A percentile compares a stretch with the other conserved stretches of the same genome.
Evolutionary conservation across 2,888 invertebrate species (phyloP).

Genomic region (Melitaea athalia): DNA sequence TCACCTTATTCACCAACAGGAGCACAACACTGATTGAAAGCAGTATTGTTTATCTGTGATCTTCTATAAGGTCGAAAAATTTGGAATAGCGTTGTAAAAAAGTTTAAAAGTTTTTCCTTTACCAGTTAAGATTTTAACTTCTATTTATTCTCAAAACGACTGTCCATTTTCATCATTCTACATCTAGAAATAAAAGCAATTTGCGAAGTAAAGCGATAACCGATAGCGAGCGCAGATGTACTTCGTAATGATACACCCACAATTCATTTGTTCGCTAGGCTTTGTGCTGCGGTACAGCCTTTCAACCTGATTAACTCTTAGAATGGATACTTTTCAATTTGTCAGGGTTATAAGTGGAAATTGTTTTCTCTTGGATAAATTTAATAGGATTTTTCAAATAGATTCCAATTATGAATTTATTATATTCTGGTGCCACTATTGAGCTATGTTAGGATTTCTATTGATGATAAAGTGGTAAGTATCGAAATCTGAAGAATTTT

Average conservation of each 20-base stretch:
- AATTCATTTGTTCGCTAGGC: constrained; percentile 7
- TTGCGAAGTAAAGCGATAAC: constrained; percentile 21
- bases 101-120: no score
- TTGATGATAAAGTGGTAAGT: no score
- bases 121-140: neutral
- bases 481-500: no score
- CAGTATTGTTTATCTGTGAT: no score
- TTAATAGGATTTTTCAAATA: neutral
- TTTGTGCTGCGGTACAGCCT: constrained; percentile 23
- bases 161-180: neutral
- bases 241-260: constrained; percentile 23
- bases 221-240: constrained; percentile 25
- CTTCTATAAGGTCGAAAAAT: no score
- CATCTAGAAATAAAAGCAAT: constrained; percentile 12
- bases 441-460: no score
- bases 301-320: constrained; percentile 27
- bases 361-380: neutral
- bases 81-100: no score
- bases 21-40: no score
- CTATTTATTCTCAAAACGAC: neutral
- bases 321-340: constrained; percentile 25
- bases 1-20: no score
- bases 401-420: neutral
- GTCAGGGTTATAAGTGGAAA: constrained; percentile 6
- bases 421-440: neutral